These are phyloP conservation scores for Apteryx mantelli DNA, from an alignment of 2,113 vertebrate genomes.

Conservation along the genomic window DNA sequence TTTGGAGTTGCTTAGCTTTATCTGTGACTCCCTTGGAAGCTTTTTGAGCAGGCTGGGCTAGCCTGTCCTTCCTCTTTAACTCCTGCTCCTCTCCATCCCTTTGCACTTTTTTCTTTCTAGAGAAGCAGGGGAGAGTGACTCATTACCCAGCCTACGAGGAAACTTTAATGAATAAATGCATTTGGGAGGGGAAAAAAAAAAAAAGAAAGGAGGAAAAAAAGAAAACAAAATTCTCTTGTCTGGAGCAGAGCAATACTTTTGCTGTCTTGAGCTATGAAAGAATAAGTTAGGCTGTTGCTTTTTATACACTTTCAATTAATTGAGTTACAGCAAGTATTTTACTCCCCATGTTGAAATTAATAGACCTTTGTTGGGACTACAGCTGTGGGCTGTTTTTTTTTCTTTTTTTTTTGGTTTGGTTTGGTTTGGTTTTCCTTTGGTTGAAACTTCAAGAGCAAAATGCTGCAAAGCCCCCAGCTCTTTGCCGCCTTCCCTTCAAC, in stretches of 20 bases:
- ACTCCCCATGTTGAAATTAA: not conserved
- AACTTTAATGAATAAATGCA: slow-evolving; percentile 56
- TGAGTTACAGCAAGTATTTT: not conserved
- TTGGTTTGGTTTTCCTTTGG: not conserved
- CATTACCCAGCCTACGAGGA: slow-evolving; percentile 44
- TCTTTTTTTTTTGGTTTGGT: not conserved
- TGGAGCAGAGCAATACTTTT: slow-evolving; percentile 16
- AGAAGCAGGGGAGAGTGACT: slow-evolving; percentile 47
- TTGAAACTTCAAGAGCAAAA: not conserved
- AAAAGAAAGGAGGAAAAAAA: not conserved
- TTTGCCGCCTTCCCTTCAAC: not conserved
- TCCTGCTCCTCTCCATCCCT: not conserved
- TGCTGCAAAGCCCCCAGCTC: not conserved
- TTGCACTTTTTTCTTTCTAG: not conserved
- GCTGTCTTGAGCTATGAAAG: not conserved
- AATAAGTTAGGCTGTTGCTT: slow-evolving; percentile 23
- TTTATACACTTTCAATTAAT: slow-evolving; percentile 44
- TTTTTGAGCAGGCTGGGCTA: slow-evolving; percentile 10
- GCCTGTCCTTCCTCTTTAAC: slow-evolving; percentile 9
- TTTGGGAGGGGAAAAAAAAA: not conserved
- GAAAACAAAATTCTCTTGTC: not conserved
- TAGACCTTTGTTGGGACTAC: not conserved
- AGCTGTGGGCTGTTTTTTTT: not conserved
- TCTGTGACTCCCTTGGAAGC: not conserved
- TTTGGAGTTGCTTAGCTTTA: not conserved